Evolutionary conservation across 2,888 invertebrate species (phyloP).

Genomic region (Malachius bipustulatus): DNA sequence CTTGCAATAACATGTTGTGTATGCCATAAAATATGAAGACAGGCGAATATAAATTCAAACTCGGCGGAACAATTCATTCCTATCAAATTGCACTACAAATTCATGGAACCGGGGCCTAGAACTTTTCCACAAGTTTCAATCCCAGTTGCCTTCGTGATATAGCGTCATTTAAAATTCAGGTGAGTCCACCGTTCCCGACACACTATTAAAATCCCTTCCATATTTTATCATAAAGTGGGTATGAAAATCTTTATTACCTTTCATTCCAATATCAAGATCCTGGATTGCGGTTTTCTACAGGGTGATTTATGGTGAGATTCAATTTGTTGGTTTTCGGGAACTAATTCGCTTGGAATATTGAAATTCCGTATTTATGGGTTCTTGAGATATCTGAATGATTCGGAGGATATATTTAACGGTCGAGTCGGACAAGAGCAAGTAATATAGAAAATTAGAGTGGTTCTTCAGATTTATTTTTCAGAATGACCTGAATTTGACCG

Average conservation of each 20-base stretch:
- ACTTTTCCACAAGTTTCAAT: slow-evolving; percentile 13
- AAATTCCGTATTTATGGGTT: too few species aligned
- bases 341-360: too few species aligned
- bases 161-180: slow-evolving; percentile 10
- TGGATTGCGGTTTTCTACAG: too few species aligned
- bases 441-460: too few species aligned
- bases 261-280: too few species aligned
- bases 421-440: too few species aligned
- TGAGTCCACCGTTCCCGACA: slow-evolving; percentile 1
- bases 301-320: too few species aligned
- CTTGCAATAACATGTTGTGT: slow-evolving; percentile 3
- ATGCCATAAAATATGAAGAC: slow-evolving; percentile 15
- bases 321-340: too few species aligned
- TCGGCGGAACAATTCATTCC: neutral
- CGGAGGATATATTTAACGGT: too few species aligned
- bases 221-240: slow-evolving; percentile 4
- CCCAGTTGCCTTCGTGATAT: slow-evolving; percentile 13
- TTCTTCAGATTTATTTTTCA: too few species aligned
- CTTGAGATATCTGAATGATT: too few species aligned
- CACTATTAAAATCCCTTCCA: slow-evolving; percentile 6
- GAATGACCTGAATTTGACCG: too few species aligned
- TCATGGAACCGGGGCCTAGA: slow-evolving; percentile 5
- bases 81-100: slow-evolving; percentile 2
- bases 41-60: slow-evolving; percentile 9
- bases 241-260: slow-evolving; percentile 2